Conservation (phyloP, 2,888 invertebrate genomes). For the Punctoribates punctum region DNA sequence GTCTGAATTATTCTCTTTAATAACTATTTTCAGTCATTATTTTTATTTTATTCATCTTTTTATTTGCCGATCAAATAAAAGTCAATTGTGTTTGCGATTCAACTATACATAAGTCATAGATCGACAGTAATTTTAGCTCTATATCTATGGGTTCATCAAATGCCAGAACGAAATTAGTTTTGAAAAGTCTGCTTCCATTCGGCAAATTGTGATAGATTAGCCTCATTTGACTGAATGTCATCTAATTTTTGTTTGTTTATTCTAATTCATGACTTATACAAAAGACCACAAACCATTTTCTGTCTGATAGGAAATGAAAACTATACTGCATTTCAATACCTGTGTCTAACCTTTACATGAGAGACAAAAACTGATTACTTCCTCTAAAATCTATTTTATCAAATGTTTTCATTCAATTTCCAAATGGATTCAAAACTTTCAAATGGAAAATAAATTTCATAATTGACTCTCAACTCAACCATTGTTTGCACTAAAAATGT, state of each 20-base stretch:
- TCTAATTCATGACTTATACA: neutral
- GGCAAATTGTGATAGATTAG: neutral
- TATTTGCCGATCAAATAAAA: constrained; percentile 4
- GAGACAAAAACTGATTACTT: neutral
- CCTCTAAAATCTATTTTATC: no score
- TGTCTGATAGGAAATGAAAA: neutral
- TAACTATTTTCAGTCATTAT: neutral
- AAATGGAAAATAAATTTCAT: no score
- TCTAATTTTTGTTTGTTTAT: constrained; percentile 5
- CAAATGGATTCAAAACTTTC: no score
- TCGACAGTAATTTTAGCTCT: neutral
- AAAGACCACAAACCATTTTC: neutral
- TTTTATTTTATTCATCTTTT: neutral
- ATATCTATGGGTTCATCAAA: neutral
- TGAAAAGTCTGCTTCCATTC: neutral
- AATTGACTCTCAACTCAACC: no score
- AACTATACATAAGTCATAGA: neutral
- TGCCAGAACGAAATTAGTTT: neutral
- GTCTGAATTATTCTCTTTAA: neutral
- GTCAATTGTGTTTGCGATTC: constrained; percentile 3
- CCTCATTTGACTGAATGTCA: neutral
- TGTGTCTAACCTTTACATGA: neutral
- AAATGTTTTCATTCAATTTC: no score
- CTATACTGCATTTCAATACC: neutral
- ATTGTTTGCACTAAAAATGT: no score